phyloP scores from a whole-genome alignment of 2,888 invertebrate species.

The Diplolepis rosae region DNA sequence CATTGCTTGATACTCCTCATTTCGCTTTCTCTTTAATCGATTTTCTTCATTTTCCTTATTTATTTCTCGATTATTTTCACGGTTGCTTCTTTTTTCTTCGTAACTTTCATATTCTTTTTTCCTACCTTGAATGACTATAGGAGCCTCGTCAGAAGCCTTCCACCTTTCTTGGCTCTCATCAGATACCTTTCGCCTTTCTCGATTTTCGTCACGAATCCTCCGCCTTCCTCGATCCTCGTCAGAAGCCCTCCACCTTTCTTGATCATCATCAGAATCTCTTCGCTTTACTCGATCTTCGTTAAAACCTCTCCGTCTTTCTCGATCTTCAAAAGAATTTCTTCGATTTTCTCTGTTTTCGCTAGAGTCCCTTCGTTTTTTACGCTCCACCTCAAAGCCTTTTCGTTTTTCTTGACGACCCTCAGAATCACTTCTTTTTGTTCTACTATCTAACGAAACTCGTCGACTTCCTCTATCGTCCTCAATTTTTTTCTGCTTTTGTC shows the following conservation, averaged over 20 bases:
- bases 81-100: neutral
- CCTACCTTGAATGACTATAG: neutral
- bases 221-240: no score
- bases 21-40: neutral
- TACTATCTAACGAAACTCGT: neutral
- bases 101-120: neutral
- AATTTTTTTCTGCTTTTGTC: neutral
- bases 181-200: neutral
- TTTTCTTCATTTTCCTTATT: neutral
- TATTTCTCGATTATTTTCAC: neutral
- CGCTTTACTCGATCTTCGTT: neutral
- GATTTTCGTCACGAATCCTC: neutral
- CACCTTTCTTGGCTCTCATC: neutral
- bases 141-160: neutral
- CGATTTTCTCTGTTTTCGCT: neutral
- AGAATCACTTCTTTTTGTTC: neutral
- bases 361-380: neutral
- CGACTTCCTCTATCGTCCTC: neutral
- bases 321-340: neutral
- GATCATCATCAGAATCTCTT: neutral
- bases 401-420: neutral
- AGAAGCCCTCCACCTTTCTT: neutral
- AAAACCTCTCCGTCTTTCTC: neutral
- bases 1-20: neutral
- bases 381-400: neutral